phyloP scores from a whole-genome alignment of 2,797 vertebrate genomes.

The Fringilla coelebs region DNA sequence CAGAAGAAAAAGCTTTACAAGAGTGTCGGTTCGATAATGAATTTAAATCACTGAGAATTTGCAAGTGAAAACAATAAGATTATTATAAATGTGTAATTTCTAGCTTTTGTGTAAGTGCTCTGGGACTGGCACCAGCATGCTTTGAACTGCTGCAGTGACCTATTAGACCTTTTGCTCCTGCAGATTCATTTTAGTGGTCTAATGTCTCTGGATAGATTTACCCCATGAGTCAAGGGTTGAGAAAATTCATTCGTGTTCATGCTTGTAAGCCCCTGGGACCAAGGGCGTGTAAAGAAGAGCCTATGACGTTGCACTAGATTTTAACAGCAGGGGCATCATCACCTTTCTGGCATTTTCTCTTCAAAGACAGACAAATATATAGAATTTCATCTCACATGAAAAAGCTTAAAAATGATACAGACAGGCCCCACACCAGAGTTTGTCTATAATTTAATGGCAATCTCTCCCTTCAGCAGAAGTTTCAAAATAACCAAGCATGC shows the following conservation, averaged over 20 bases:
- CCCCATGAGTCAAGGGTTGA: not conserved
- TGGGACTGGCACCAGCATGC: not conserved
- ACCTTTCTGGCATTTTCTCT: slow-evolving; percentile 1
- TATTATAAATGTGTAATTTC: slow-evolving; percentile 9
- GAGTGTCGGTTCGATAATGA: not conserved
- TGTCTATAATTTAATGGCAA: not conserved
- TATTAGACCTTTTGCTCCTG: slow-evolving; percentile 14
- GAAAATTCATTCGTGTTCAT: slow-evolving; percentile 31
- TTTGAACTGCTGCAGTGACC: slow-evolving; percentile 13
- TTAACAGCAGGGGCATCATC: not conserved
- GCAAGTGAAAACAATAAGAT: slow-evolving; percentile 24
- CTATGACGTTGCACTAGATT: not conserved
- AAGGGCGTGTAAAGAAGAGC: not conserved
- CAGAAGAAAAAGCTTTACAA: slow-evolving; percentile 31
- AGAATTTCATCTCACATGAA: not conserved
- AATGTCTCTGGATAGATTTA: slow-evolving; percentile 2
- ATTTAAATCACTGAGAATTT: slow-evolving; percentile 28
- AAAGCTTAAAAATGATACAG: not conserved
- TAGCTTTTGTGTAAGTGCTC: not conserved
- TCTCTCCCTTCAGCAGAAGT: not conserved
- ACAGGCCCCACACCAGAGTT: not conserved
- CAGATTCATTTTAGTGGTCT: slow-evolving; percentile 17
- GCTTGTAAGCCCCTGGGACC: not conserved
- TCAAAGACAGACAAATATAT: slow-evolving; percentile 1
- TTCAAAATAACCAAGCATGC: not conserved